Evolutionary conservation across 2,113 vertebrate genomes (phyloP).

Genomic region (Panthera leo): DNA sequence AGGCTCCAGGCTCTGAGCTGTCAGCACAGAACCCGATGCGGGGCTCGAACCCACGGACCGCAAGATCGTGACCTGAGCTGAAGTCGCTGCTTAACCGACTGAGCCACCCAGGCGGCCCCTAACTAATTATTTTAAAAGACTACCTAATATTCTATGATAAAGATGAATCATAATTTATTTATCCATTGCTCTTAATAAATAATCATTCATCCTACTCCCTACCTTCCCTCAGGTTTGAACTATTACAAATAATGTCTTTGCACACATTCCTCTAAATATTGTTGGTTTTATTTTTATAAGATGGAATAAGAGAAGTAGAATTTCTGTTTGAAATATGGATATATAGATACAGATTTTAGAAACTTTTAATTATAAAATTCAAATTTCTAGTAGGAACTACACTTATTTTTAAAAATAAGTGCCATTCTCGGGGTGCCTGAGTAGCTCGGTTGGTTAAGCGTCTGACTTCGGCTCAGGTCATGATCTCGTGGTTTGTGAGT

Average conservation of each 20-base stretch:
- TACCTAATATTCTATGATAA: background rate
- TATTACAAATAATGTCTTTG: background rate
- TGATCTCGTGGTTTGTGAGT: no score
- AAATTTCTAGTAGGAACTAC: background rate
- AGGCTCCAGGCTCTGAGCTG: no score
- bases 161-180: background rate
- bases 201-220: background rate
- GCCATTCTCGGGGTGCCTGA: no score
- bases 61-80: no score
- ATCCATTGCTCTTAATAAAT: background rate
- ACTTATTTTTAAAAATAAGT: background rate
- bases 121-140: background rate
- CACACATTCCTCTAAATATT: background rate
- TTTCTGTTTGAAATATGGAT: background rate
- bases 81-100: no score
- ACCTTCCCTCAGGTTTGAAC: background rate
- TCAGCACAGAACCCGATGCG: no score
- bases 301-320: background rate
- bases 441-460: no score
- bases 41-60: no score
- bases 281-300: background rate
- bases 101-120: background rate
- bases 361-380: background rate
- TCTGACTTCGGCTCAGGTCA: no score
- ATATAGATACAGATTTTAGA: background rate